These are phyloP conservation scores for Lepidurus couesii DNA, from an alignment of 1,140 invertebrate species.

Conservation along the genomic window DNA sequence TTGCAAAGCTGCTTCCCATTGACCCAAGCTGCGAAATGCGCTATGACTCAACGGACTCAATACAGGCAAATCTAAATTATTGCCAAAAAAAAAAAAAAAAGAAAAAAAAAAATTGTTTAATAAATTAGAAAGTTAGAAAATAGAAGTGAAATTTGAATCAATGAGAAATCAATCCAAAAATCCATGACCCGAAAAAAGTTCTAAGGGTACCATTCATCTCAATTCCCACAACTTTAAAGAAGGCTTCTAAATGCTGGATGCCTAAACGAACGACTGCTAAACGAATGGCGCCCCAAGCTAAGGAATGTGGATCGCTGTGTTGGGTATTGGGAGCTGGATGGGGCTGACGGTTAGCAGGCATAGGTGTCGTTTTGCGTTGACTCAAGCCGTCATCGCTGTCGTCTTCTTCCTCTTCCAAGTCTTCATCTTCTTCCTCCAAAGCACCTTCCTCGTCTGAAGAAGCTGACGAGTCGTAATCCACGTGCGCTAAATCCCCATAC, in stretches of 20 bases:
- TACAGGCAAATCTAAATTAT: conserved; percentile 73
- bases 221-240: conserved; percentile 77
- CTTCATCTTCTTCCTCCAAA: conserved; percentile 68
- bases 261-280: conserved; percentile 78
- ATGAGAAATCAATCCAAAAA: not conserved
- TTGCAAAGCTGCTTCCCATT: conserved; percentile 78
- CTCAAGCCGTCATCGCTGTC: conserved; percentile 37
- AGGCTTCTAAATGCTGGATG: conserved; percentile 69
- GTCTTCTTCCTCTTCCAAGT: conserved; percentile 54
- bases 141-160: not conserved
- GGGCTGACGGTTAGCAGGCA: not conserved
- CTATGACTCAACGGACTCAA: conserved; percentile 89
- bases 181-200: not conserved
- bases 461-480: conserved; percentile 85
- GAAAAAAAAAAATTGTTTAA: conserved; percentile 20
- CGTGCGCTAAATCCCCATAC: conserved; percentile 59
- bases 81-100: conserved; percentile 32
- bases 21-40: conserved; percentile 71
- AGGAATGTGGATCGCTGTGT: conserved; percentile 85
- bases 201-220: conserved; percentile 70
- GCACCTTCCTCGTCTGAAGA: conserved; percentile 50
- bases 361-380: conserved; percentile 43
- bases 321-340: conserved; percentile 60
- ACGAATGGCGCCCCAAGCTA: conserved; percentile 89
- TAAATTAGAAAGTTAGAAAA: conserved; percentile 23